Evolutionary conservation across 2,888 invertebrate genomes (phyloP).

Genomic region (Caenorhabditis sinica): DNA sequence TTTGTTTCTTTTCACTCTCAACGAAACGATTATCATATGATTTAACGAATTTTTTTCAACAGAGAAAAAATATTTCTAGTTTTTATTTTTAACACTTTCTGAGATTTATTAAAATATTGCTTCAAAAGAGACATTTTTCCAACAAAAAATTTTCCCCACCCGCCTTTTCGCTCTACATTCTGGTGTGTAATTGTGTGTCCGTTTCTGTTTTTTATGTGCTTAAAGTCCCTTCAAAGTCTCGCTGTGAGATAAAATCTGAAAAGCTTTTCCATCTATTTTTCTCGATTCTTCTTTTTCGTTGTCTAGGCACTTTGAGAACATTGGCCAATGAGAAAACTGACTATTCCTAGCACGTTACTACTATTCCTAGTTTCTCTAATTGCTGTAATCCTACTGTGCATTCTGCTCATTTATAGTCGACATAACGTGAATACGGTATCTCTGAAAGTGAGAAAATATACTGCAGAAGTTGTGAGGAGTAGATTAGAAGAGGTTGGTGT

Average conservation of each 20-base stretch:
- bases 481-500: constrained; percentile 1
- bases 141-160: constrained; percentile 6
- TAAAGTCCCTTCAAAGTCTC: constrained; percentile 38
- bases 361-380: not conserved
- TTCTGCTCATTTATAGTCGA: not conserved
- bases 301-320: constrained; percentile 2
- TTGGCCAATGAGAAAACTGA: constrained; percentile 19
- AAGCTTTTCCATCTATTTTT: constrained; percentile 28
- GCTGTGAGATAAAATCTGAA: constrained; percentile 62
- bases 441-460: constrained; percentile 8
- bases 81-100: constrained; percentile 24
- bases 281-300: not conserved
- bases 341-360: not conserved
- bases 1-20: constrained; percentile 6
- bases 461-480: not conserved
- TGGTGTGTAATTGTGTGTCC: constrained; percentile 49
- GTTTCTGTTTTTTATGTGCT: constrained; percentile 40
- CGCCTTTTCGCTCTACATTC: constrained; percentile 58
- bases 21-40: constrained; percentile 23
- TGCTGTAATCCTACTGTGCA: not conserved
- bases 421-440: not conserved
- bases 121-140: constrained; percentile 22
- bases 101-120: constrained; percentile 49
- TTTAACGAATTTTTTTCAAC: constrained; percentile 15
- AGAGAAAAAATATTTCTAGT: constrained; percentile 16